Evolutionary conservation across 2,888 invertebrate species (phyloP).

Genomic region (Acrocera orbiculus): DNA sequence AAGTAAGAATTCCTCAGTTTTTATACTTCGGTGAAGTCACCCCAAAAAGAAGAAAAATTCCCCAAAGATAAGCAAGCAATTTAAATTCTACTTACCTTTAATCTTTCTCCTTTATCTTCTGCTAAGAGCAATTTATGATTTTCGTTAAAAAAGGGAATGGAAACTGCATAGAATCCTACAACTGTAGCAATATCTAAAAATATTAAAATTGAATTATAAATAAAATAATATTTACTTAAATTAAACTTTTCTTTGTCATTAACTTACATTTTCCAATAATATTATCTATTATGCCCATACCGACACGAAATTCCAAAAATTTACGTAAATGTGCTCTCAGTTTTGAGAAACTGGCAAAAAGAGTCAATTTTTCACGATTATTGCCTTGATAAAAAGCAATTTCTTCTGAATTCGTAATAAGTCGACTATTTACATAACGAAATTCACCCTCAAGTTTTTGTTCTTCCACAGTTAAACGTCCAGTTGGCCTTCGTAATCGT

Average conservation of each 20-base stretch:
- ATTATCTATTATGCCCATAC: constrained; percentile 91
- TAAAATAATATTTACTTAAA: background rate
- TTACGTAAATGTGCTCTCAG: constrained; percentile 67
- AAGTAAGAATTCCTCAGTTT: too few species aligned
- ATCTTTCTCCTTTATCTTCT: constrained; percentile 54
- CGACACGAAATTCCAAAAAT: constrained; percentile 74
- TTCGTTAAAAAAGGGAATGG: constrained; percentile 75
- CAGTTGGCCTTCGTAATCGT: constrained; percentile 72
- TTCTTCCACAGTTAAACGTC: constrained; percentile 74
- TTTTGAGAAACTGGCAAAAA: constrained; percentile 77
- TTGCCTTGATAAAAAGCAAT: constrained; percentile 56
- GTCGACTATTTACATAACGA: constrained; percentile 85
- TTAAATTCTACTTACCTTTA: constrained; percentile 39
- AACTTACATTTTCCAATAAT: constrained; percentile 84
- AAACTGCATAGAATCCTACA: constrained; percentile 89
- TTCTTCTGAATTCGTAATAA: constrained; percentile 96
- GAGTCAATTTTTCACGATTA: constrained; percentile 69
- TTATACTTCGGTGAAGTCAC: too few species aligned
- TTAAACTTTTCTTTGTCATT: background rate
- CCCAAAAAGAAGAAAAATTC: too few species aligned
- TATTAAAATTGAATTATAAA: constrained; percentile 1
- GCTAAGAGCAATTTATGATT: constrained; percentile 49
- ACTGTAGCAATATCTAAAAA: constrained; percentile 74
- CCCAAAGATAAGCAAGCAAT: too few species aligned
- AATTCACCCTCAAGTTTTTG: constrained; percentile 98